Conservation (phyloP, 2,113 vertebrate species). For the Circaetus gallicus region DNA sequence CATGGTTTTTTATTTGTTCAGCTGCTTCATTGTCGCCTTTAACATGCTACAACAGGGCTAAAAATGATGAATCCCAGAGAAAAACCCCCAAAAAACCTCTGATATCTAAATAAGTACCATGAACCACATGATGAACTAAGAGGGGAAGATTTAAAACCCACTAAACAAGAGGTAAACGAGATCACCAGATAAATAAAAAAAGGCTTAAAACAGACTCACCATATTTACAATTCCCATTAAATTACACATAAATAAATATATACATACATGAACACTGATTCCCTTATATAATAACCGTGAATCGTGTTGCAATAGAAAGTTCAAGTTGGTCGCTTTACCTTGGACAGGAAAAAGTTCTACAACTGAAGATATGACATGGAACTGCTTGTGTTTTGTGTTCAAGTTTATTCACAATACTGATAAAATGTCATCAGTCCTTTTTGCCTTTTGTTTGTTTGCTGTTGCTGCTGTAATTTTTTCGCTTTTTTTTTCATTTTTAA, state of each 20-base stretch:
- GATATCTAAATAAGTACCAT: conserved; percentile 94
- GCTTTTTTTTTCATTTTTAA: conserved; percentile 62
- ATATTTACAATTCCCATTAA: conserved; percentile 99
- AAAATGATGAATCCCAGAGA: conserved; percentile 92
- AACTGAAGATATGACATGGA: conserved; percentile 94
- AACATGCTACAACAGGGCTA: conserved; percentile 99
- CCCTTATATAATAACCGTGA: conserved; percentile 93
- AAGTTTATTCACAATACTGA: conserved; percentile 99
- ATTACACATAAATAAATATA: conserved; percentile 99
- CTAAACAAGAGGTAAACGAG: conserved; percentile 98
- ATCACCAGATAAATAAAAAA: conserved; percentile 99
- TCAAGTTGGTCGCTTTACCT: conserved; percentile 92
- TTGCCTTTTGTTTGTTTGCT: conserved; percentile 66
- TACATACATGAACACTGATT: conserved; percentile 99
- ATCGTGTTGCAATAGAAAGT: conserved; percentile 94
- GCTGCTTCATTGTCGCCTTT: conserved; percentile 90
- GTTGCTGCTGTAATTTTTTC: neutral
- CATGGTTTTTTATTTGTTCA: conserved; percentile 87
- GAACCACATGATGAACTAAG: conserved; percentile 98
- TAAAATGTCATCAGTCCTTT: conserved; percentile 90
- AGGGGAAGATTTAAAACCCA: conserved; percentile 93
- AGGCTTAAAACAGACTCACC: conserved; percentile 98
- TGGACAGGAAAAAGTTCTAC: conserved; percentile 81
- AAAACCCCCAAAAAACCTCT: conserved; percentile 83
- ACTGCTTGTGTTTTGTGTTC: conserved; percentile 87